Evolutionary conservation across 2,797 vertebrate species (phyloP), one percentile per base, ranked within the genome.

Genomic region (Sciaenops ocellatus): DNA sequence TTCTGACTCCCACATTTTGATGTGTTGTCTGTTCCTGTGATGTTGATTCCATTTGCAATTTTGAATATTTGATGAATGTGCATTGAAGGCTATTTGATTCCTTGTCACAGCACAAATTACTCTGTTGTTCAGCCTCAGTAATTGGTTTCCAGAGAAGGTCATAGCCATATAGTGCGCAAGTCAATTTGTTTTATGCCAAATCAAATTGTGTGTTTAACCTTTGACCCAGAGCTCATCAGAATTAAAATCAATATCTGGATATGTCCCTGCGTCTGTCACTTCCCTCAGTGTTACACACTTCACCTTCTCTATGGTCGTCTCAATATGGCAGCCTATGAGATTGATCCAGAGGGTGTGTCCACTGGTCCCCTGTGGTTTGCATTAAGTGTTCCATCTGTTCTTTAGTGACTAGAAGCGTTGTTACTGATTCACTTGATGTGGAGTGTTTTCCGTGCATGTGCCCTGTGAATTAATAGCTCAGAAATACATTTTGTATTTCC

Each of bases 351-450:
- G 64, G 56, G 47, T 62, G 79, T 87, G 86, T 83, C 70, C 63
- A 48, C 42, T 60, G 66, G 78, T 72, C 76, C 65, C 88, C 82
- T 78, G 63, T 89, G 92, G 92, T 93, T 92, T 93, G 92, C 93
- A 86, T 87, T 79, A 47, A 59, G 12, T 87, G 74, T 73, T 61
- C 26, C 74, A 64, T 81, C 68, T 79, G 69, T 85, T 76, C 64
- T 47, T 46, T 0, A 41, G 17, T 73, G 52, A 69, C n/a, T 63
- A 57, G 59, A 73, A 50, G 5, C 20, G 3, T 65, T 59, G 28
- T 24, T 66, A 78, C 52, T 41, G 1, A 38, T 59, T 1, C 61
- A 44, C 22, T 65, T 24, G 48, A 69, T 68, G 41, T 79, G 34
- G 10, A 28, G 20, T 13, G 13, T 59, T 69, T 72, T 28, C 34